A percentile compares a stretch with the other conserved stretches of the same genome.
phyloP scores from a whole-genome alignment of 1,140 invertebrate genomes.

The Aethina tumida region DNA sequence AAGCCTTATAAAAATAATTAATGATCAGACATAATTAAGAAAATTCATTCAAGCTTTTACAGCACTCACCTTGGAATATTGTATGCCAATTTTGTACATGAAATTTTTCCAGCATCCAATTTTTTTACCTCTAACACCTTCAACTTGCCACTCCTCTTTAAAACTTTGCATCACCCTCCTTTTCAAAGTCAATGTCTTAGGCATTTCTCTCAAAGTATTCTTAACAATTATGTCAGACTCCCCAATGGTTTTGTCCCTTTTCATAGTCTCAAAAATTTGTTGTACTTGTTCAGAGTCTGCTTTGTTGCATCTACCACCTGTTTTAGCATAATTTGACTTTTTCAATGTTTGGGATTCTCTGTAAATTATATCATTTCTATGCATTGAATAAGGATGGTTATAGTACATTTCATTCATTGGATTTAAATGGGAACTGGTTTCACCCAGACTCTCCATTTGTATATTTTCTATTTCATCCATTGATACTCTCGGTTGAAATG shows the following conservation, averaged over 20 bases:
- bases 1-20: too few species aligned
- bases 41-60: constrained; percentile 1
- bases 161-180: constrained; percentile 49
- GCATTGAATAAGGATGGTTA: background rate
- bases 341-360: background rate
- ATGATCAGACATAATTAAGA: constrained; percentile 3
- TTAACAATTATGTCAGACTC: constrained; percentile 36
- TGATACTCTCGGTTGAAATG: too few species aligned
- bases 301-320: background rate
- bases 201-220: constrained; percentile 49
- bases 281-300: constrained; percentile 9
- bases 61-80: constrained; percentile 32
- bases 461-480: too few species aligned
- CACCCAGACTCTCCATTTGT: too few species aligned
- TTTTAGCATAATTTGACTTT: background rate
- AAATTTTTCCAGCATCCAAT: constrained; percentile 44
- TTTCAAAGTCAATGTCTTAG: constrained; percentile 53
- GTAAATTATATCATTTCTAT: background rate
- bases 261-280: background rate
- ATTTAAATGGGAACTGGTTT: too few species aligned
- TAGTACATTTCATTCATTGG: too few species aligned
- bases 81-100: constrained; percentile 43
- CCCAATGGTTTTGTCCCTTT: constrained; percentile 1
- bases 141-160: constrained; percentile 44
- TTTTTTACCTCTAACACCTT: constrained; percentile 39